Percentiles rank a stretch among this genome's conserved stretches.
Conservation (phyloP, 2,888 invertebrate genomes). For the Epinotia demarniana region DNA sequence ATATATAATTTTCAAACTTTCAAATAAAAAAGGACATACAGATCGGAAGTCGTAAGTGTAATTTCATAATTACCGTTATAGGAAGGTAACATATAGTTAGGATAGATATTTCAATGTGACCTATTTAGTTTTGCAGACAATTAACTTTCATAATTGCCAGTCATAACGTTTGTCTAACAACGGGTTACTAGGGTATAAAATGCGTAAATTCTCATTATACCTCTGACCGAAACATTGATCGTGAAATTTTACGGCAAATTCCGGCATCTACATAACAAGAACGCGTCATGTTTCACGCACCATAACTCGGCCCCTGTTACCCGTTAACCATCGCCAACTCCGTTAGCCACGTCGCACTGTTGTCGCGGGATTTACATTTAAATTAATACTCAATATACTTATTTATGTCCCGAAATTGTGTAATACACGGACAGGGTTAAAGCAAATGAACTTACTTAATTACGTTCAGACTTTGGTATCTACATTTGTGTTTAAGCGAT, state of each 20-base stretch:
- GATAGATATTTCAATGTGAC: background rate
- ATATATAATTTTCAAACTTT: no score
- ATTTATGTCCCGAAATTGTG: slow-evolving; percentile 21
- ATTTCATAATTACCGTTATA: background rate
- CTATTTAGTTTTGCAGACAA: background rate
- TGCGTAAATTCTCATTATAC: slow-evolving; percentile 7
- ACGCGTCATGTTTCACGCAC: background rate
- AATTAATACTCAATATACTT: slow-evolving; percentile 36
- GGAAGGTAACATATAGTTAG: background rate
- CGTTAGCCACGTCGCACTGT: slow-evolving; percentile 19
- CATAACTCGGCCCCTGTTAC: background rate
- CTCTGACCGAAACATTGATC: slow-evolving; percentile 7
- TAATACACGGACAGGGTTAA: background rate
- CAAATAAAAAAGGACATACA: no score
- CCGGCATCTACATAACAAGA: slow-evolving; percentile 5
- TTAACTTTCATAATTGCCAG: background rate
- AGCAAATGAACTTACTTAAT: slow-evolving; percentile 19
- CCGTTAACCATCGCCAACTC: slow-evolving; percentile 13
- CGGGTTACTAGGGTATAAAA: background rate
- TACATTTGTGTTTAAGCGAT: background rate
- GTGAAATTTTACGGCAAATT: slow-evolving; percentile 11
- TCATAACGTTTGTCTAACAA: background rate
- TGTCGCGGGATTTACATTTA: slow-evolving; percentile 29
- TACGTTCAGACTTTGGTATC: slow-evolving; percentile 8
- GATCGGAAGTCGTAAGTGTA: no score